These are phyloP conservation scores for Hypsibius dujardini DNA, from an alignment of 1,140 invertebrate species.

Conservation along the genomic window DNA sequence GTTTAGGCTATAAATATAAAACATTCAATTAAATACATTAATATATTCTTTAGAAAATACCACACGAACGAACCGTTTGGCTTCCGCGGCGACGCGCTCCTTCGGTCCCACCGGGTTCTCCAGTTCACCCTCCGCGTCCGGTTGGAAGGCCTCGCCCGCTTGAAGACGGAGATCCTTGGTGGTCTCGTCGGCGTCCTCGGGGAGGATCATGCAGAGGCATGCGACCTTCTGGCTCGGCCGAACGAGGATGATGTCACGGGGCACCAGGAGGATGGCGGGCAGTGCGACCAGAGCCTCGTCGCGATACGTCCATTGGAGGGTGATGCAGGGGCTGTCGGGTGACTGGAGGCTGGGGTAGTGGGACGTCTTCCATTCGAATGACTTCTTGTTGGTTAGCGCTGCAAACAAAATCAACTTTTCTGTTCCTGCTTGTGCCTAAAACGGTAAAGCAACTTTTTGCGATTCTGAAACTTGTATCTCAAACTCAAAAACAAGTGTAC, in stretches of 20 bases:
- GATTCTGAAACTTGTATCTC: not conserved
- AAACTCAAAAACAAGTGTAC: not conserved
- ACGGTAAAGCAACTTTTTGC: not conserved
- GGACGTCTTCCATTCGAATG: not conserved
- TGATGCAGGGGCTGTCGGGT: constrained; percentile 52
- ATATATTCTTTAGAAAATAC: no score
- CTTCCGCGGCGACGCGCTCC: not conserved
- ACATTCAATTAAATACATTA: no score
- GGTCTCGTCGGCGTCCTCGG: not conserved
- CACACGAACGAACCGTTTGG: not conserved
- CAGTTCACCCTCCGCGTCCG: constrained; percentile 3
- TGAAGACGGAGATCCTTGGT: not conserved
- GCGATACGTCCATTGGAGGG: constrained; percentile 77
- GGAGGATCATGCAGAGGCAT: constrained; percentile 46
- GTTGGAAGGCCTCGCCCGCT: not conserved
- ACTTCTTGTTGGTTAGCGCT: not conserved
- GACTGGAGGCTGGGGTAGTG: not conserved
- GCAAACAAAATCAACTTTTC: not conserved
- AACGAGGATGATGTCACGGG: constrained; percentile 67
- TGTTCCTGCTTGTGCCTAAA: not conserved
- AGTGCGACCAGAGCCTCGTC: constrained; percentile 70
- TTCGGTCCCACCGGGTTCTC: not conserved
- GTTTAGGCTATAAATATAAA: no score
- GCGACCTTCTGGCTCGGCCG: constrained; percentile 68
- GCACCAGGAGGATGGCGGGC: constrained; percentile 70